Evolutionary conservation across 2,888 invertebrate species (phyloP), one percentile per base, ranked within the genome.

Genomic region (Lathronympha strigana): DNA sequence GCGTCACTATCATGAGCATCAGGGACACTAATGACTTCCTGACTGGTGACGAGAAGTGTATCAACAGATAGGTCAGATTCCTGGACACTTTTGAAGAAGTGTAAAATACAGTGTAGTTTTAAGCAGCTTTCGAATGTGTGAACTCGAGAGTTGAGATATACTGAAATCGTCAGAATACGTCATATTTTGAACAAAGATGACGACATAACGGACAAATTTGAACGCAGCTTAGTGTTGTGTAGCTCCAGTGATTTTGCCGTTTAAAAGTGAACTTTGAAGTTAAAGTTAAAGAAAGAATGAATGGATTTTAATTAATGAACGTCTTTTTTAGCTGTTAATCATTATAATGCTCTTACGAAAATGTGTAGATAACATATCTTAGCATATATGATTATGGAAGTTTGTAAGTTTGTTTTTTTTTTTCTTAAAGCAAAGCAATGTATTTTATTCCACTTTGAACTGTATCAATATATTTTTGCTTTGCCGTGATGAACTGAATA

Each of bases 1-100:
- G 88, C 0, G 90, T 92, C 70, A 92, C 91, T 67, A 88, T 89
- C 25, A 86, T 90, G 84, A 87, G 86, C 0, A 78, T 92, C 2
- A 76, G 87, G 19, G 90, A 90, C 60, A 78, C 84, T 38, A 87
- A 80, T 17, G 88, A 90, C 67, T 90, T 87, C 66, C 73, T 87
- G 0, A 79, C 80, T 0, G 81, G 79, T 0, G 90, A 89, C 6
- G 87, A 90, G 1, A 89, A 88, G 72, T 84, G 83, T 66, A 78
- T 84, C 31, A 86, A 83, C 11, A 88, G 82, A 86, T 92, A 85
- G 84, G 79, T 73, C 13, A 38, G 57, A 53, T 67, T 63, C 31
- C 40, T 25, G 31, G 61, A 62, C 62, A 17, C 51, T 57, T 62
- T 58, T 36, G 66, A 66, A n/a, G 25, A 53, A 66, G 66, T 66